Evolutionary conservation across 1,140 invertebrate genomes (phyloP).

Genomic region (Orchesella cincta): DNA sequence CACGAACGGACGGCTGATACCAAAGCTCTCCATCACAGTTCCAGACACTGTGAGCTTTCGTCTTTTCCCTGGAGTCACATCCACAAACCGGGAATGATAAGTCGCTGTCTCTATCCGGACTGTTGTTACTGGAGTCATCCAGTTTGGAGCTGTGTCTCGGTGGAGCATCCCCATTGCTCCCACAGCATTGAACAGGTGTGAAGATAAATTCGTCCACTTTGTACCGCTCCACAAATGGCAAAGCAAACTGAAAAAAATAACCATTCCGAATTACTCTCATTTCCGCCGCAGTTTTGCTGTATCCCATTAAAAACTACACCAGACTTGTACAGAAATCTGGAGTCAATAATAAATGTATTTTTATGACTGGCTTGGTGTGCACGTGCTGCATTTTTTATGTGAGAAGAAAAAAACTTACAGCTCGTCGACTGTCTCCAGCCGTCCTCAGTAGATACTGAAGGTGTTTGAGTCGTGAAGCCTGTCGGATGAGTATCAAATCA

Average conservation of each 20-base stretch:
- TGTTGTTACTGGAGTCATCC: background rate
- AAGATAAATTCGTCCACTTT: constrained; percentile 74
- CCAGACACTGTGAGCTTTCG: constrained; percentile 66
- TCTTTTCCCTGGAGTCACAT: constrained; percentile 49
- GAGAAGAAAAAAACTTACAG: too few species aligned
- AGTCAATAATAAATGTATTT: too few species aligned
- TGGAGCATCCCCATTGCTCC: constrained; percentile 54
- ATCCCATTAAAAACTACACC: too few species aligned
- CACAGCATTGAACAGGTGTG: constrained; percentile 59
- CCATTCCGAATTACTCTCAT: too few species aligned
- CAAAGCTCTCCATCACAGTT: constrained; percentile 82
- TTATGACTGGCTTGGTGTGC: too few species aligned
- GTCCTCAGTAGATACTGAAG: constrained; percentile 66
- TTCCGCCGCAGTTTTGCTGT: too few species aligned
- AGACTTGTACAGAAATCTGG: too few species aligned
- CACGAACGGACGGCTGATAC: constrained; percentile 42
- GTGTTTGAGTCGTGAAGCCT: constrained; percentile 74
- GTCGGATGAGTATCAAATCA: constrained; percentile 74
- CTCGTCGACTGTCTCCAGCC: constrained; percentile 48
- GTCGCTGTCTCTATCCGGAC: background rate
- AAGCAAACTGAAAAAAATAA: constrained; percentile 63
- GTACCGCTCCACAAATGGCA: constrained; percentile 77
- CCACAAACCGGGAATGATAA: constrained; percentile 42
- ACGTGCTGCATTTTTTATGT: too few species aligned
- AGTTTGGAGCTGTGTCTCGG: constrained; percentile 43